Conservation (phyloP, 2,888 invertebrate species). For the Cerceris rybyensis region DNA sequence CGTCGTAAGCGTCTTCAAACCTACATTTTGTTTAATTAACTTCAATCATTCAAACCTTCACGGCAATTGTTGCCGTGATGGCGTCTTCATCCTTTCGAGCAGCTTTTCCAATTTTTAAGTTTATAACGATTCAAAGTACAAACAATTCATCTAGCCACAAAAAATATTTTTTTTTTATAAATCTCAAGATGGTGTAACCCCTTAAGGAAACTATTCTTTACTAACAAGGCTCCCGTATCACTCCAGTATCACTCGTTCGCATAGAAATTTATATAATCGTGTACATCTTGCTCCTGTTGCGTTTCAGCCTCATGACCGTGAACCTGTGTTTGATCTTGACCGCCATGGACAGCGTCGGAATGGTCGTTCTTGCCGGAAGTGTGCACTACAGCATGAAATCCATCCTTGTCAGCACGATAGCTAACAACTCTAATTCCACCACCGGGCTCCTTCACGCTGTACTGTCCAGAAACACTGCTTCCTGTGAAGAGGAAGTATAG, state of each 20-base stretch:
- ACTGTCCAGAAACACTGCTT: slow-evolving; percentile 79
- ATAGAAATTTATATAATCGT: slow-evolving; percentile 32
- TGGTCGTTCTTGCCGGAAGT: slow-evolving; percentile 79
- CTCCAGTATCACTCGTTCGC: slow-evolving; percentile 20
- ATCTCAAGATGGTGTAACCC: too few species aligned
- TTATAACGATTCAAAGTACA: too few species aligned
- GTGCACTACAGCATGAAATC: slow-evolving; percentile 80
- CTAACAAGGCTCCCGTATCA: slow-evolving; percentile 16
- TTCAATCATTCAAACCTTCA: too few species aligned
- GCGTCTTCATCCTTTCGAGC: too few species aligned
- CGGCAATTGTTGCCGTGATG: too few species aligned
- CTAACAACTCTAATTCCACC: slow-evolving; percentile 77
- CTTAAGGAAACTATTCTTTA: too few species aligned
- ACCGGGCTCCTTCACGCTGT: slow-evolving; percentile 81
- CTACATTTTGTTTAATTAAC: too few species aligned
- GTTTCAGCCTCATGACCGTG: slow-evolving; percentile 36
- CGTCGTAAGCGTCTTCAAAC: too few species aligned
- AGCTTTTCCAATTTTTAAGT: too few species aligned
- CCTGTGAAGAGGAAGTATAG: slow-evolving; percentile 60
- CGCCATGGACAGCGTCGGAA: slow-evolving; percentile 71
- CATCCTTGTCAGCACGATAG: slow-evolving; percentile 79
- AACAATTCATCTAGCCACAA: too few species aligned
- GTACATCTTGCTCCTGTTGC: slow-evolving; percentile 37
- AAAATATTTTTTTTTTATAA: too few species aligned
- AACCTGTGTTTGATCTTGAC: slow-evolving; percentile 67